Evolutionary conservation across 2,797 vertebrate genomes (phyloP), one percentile per base, ranked within the genome.

Genomic region (Leptoclinus maculatus): DNA sequence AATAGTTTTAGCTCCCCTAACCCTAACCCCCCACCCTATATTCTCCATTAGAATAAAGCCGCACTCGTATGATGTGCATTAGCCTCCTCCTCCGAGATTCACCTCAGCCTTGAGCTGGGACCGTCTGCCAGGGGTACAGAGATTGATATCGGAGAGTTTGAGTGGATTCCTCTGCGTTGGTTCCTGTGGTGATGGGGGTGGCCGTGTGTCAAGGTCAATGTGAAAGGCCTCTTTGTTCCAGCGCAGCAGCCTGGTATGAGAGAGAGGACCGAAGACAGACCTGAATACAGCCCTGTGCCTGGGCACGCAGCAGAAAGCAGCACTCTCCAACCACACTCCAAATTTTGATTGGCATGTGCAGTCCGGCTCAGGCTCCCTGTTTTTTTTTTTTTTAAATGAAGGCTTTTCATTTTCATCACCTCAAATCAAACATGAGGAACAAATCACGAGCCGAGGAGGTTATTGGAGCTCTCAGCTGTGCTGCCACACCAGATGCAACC

Each of bases 221-320:
- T 95, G 93, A 95, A 95, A 95, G 92, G 89, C 84, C 86, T 88
- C 92, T 94, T 95, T 95, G 95, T 95, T 93, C 90, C 74, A 78
- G 84, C 36, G 65, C 82, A 78, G 89, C 88, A 83, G 90, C 76
- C 83, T 74, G 73, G 81, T 91, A 87, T 88, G 91, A 90, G 86
- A 78, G 87, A 25, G 90, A 80, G 66, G 86, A 83, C 82, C 85
- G 89, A 80, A 88, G 89, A 80, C 88, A 72, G 80, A 89, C 77
- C 91, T 94, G 91, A 93, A 92, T 91, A 72, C 87, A 78, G 83
- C 83, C 73, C 92, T 88, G 86, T 85, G 88, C 90, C 86, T 71
- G 83, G 90, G 85, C 85, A 86, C 38, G 51, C 88, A 88, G 90
- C 85, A 62, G 76, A 88, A 79, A 86, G 87, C 80, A 34, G 53